Conservation (phyloP, 2,888 invertebrate species). For the Meiosimyza platycephala region DNA sequence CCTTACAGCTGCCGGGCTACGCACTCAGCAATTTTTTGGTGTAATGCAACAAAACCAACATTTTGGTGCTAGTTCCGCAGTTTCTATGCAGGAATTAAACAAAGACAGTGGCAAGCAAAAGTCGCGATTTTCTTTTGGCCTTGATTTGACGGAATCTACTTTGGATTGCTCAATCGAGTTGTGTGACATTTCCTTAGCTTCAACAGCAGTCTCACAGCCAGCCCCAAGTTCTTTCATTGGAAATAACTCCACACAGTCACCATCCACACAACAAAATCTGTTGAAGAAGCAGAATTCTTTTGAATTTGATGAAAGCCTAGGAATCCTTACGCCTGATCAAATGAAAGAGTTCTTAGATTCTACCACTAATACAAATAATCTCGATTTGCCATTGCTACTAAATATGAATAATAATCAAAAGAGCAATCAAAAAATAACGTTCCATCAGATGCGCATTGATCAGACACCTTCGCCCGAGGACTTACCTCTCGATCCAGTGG, state of each 20-base stretch:
- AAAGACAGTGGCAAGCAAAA: slow-evolving; percentile 42
- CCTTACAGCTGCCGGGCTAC: slow-evolving; percentile 40
- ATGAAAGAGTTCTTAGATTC: slow-evolving; percentile 81
- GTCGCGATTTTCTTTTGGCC: slow-evolving; percentile 64
- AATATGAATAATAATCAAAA: slow-evolving; percentile 54
- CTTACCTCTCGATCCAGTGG: slow-evolving; percentile 81
- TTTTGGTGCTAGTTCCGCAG: slow-evolving; percentile 21
- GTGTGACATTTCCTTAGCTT: slow-evolving; percentile 63
- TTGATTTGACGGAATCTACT: slow-evolving; percentile 64
- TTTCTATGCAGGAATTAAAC: slow-evolving; percentile 53
- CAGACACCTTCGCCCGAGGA: slow-evolving; percentile 89
- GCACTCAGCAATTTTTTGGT: slow-evolving; percentile 42
- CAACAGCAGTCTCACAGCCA: slow-evolving; percentile 54
- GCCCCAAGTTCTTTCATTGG: slow-evolving; percentile 29
- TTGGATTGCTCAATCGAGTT: slow-evolving; percentile 66
- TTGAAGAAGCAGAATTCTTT: slow-evolving; percentile 80
- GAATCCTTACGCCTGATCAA: slow-evolving; percentile 89
- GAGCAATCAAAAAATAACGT: slow-evolving; percentile 55
- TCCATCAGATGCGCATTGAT: slow-evolving; percentile 72
- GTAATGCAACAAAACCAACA: slow-evolving; percentile 40
- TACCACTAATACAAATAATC: slow-evolving; percentile 70
- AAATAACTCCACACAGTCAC: slow-evolving; percentile 40
- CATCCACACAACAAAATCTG: slow-evolving; percentile 47
- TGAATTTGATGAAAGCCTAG: slow-evolving; percentile 84
- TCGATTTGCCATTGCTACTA: slow-evolving; percentile 68